Evolutionary conservation across 2,888 invertebrate genomes (phyloP), one percentile per base, ranked within the genome.

Genomic region (Nymphalis urticae): DNA sequence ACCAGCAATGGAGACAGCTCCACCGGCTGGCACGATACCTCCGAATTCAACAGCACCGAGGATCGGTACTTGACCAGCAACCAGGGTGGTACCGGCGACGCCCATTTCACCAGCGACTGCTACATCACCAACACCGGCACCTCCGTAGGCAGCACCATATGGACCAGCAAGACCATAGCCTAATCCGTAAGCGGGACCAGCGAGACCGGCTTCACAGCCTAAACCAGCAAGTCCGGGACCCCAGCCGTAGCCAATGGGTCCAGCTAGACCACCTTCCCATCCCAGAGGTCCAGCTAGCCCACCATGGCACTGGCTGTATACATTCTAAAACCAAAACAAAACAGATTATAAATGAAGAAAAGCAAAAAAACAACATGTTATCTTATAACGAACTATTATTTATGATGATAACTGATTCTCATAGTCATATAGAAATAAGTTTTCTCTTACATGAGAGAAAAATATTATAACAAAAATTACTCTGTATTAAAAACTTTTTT

Each of bases 11-110:
- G 79, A 72, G 27, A 82, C 83, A 17, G 75, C 59, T 24, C 81
- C 81, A 66, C 72, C 76, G 42, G 80, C 80, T 21, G 73, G 69
- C 10, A 76, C 62, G 8, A 64, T 53, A 13, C 82, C 83, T 59
- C 73, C 76, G 71, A 80, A 82, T 48, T 72, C 51, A 0, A 84
- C 81, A 21, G 76, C 76, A 58, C 82, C 82, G 36, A 78, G 61
- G 48, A 82, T 78, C 9, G 82, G 82, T 13, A 83, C 79, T 56
- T 77, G 76, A 47, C 83, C 83, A 48, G 75, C 73, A 48, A 84
- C 75, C 17, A 71, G 59, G 27, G 82, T 79, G 62, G 72, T 68
- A 32, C 82, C 84, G 17, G 69, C 70, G 16, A 79, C 78, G 10
- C 19, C 78, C 71, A 84, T 70, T 64, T 79, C 79, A 10, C 82